A percentile compares a stretch with the other conserved stretches of the same genome.
Conservation (phyloP, 2,888 invertebrate species). For the Onthophagus sagittarius region DNA sequence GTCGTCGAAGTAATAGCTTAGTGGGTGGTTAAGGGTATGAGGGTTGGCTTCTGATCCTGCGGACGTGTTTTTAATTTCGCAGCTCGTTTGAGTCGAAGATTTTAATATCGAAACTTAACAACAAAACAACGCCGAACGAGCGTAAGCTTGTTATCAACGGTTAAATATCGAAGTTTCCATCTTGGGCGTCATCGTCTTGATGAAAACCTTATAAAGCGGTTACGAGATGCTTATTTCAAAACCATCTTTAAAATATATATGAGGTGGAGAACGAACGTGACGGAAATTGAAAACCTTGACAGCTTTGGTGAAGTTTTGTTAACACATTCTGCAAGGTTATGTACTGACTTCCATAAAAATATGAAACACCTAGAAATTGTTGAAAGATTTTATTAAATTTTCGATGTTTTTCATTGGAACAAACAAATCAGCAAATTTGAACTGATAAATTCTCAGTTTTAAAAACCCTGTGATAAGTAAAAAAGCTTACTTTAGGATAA, state of each 20-base stretch:
- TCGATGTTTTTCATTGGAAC: too few relatives aligned
- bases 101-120: conserved; percentile 7
- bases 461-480: too few relatives aligned
- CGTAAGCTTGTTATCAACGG: conserved; percentile 29
- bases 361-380: too few relatives aligned
- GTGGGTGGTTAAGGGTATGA: neutral
- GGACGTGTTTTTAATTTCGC: neutral
- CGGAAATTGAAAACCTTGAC: neutral
- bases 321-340: too few relatives aligned
- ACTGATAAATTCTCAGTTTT: too few relatives aligned
- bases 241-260: neutral
- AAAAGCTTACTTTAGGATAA: too few relatives aligned
- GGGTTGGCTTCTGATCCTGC: neutral
- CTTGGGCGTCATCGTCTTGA: conserved; percentile 35
- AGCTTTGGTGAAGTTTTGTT: neutral
- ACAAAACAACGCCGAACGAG: conserved; percentile 9
- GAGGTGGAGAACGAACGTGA: neutral
- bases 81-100: neutral
- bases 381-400: too few relatives aligned
- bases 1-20: neutral
- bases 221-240: neutral
- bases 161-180: conserved; percentile 31
- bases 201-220: conserved; percentile 32
- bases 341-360: too few relatives aligned
- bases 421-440: too few relatives aligned